Conservation (phyloP, 2,113 vertebrate species). For the Suncus etruscus region DNA sequence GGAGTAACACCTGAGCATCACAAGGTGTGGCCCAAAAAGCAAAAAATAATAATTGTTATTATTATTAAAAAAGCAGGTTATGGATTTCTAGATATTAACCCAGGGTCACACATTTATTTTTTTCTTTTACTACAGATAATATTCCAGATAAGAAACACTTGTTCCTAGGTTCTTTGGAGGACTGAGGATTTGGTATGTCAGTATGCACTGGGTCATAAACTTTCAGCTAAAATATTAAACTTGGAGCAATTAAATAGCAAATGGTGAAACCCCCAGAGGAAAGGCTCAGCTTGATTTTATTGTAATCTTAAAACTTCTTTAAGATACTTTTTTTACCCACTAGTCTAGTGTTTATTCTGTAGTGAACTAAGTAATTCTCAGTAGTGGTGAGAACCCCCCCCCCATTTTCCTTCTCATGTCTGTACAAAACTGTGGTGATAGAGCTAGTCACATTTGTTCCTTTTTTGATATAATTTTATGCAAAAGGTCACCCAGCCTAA, state of each 20-base stretch:
- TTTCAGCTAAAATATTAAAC: slow-evolving; percentile 4
- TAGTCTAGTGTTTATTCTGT: slow-evolving; percentile 34
- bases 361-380: neutral
- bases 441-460: neutral
- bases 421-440: neutral
- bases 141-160: no score
- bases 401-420: neutral
- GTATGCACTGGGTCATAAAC: no score
- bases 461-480: slow-evolving; percentile 4
- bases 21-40: no score
- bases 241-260: slow-evolving; percentile 12
- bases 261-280: slow-evolving; percentile 11
- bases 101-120: no score
- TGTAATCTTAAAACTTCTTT: slow-evolving; percentile 43
- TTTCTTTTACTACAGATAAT: no score
- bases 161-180: no score
- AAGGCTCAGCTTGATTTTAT: slow-evolving; percentile 29
- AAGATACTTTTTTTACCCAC: neutral
- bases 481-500: no score
- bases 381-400: neutral
- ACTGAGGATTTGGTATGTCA: no score
- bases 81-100: no score
- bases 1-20: no score
- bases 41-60: no score
- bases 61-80: no score